These are phyloP conservation scores for Aporrectodea caliginosa DNA, from an alignment of 1,140 invertebrate species.

Conservation along the genomic window DNA sequence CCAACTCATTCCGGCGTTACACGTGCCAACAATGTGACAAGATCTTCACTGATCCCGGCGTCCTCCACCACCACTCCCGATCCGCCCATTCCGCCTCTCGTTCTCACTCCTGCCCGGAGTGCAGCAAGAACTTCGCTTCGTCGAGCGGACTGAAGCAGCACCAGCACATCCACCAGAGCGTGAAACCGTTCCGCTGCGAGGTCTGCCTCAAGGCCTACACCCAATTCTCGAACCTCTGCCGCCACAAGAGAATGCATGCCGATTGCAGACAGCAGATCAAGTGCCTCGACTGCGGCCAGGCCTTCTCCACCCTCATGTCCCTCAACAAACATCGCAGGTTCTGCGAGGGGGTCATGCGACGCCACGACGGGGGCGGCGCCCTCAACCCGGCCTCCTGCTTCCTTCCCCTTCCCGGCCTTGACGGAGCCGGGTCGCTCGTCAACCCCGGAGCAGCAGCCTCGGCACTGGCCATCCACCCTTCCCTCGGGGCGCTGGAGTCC, in stretches of 20 bases:
- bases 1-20: background rate
- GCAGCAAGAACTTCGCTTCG: conserved; percentile 96
- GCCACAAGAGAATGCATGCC: conserved; percentile 97
- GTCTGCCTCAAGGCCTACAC: conserved; percentile 83
- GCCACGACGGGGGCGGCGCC: no score
- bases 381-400: background rate
- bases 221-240: conserved; percentile 98
- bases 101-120: conserved; percentile 92
- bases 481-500: background rate
- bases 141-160: conserved; percentile 90
- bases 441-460: background rate
- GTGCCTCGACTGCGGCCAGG: conserved; percentile 85
- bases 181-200: conserved; percentile 87
- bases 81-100: conserved; percentile 58
- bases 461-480: background rate
- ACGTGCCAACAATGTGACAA: background rate
- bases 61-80: background rate
- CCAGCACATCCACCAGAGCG: conserved; percentile 95
- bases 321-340: conserved; percentile 62
- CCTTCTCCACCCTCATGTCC: conserved; percentile 80
- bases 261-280: conserved; percentile 63
- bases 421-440: background rate
- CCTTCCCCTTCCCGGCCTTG: background rate
- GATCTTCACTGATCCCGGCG: background rate
- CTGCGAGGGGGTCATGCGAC: conserved; percentile 58